Evolutionary conservation across 2,888 invertebrate species (phyloP), one percentile per base, ranked within the genome.

Genomic region (Mythimna loreyi): DNA sequence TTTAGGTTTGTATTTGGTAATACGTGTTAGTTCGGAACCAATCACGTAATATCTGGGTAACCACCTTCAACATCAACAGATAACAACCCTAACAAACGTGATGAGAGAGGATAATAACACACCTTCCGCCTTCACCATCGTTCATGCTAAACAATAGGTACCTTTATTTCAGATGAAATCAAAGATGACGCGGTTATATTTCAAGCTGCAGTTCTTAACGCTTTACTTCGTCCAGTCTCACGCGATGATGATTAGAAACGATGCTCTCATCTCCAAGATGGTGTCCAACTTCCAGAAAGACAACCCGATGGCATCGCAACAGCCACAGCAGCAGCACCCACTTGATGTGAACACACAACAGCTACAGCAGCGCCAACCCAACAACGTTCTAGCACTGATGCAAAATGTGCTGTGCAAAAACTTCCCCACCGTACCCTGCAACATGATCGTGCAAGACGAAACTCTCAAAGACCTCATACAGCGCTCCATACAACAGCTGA

Each of bases 181-280:
- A 57, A 52, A 60, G 9, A 84, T 81, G 81, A 33, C 56, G 36
- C 58, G 62, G 2, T 21, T 67, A 19, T 36, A 53, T 28, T 62
- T 59, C 49, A 71, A 67, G 9, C 59, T 86, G 5, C 67, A 83
- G 5, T 58, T 84, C 57, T 52, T 83, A 16, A 71, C 71, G n/a
- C 63, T 80, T 47, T 64, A 75, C 60, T 55, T 85, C 47, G 56
- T 79, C 6, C 68, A 66, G 49, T 66, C 85, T 25, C 67, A 80
- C 45, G 83, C 89, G 0, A 92, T 91, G 84, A 91, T 95, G 72
- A 82, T 95, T 75, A 85, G 94, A 57, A 95, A 95, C 83, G 94
- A 92, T 66, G 95, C 92, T 0, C 89, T 95, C 16, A 93, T 95
- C 78, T 86, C 89, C 30, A 93, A 92, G 82, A 94, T 95, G 94